Base-by-base conservation (phyloP, 2,113 vertebrate species). In the Microtus richardsoni region DNA sequence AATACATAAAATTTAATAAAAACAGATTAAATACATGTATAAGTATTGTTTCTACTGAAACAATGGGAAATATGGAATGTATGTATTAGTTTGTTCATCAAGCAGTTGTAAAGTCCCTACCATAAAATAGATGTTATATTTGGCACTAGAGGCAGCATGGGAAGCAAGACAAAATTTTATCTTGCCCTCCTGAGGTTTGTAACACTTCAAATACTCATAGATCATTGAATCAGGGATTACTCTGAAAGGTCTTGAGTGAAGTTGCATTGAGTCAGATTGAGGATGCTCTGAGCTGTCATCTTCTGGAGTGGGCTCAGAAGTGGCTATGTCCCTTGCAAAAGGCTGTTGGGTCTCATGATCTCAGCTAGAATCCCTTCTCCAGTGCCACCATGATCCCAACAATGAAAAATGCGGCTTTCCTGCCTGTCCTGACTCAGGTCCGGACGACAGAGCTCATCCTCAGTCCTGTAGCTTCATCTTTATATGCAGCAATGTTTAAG, bases 311-410 rank as follows among this genome's bases (percentile, higher is more conserved):
- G 75, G 36, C 44, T 54, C 9, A 47, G 10, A 82, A 94, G 24
- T 16, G 24, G 78, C 71, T 33, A 44, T 41, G 7, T 89, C 7
- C 13, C 4, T 22, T 22, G 17, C 13, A 2, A 49, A n/a, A 44
- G 39, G 22, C 8, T 71, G 17, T 21, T 47, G 36, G 49, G 28
- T 80, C 22, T 58, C 41, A 77, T 1, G 7, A 16, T 30, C 7
- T 28, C 24, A 3, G 8, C 7, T 70, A 54, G 49, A 71, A 30
- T 80, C 60, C 2, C 33, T 75, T 91, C 47, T 75, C 58, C 13
- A 14, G 6, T 47, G 73, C 44, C 33, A 13, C n/a, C 2, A 0
- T 8, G 1, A 0, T 5, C 4, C n/a, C 52, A 54, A 1, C 60
- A 47, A 2, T 6, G n/a, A 33, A 36, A 85, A 80, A 60, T n/a